Conservation (phyloP, 2,113 vertebrate species). For the Danio rerio region DNA sequence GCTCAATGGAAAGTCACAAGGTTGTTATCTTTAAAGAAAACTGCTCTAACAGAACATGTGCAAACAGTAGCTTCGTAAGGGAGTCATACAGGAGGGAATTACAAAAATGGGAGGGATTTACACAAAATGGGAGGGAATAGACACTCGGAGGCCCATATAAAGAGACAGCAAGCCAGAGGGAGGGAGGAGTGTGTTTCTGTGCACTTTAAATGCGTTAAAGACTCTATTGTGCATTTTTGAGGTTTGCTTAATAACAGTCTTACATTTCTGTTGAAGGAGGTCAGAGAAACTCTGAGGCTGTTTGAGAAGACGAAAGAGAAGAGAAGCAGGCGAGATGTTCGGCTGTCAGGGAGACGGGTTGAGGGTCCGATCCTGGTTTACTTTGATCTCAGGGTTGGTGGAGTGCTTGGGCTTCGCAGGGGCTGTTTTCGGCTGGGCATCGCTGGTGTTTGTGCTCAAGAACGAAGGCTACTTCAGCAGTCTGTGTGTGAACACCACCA, state of each 20-base stretch:
- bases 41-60: background rate
- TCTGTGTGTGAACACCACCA: constrained; percentile 68
- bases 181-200: constrained; percentile 1
- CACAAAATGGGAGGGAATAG: background rate
- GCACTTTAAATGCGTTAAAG: background rate
- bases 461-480: constrained; percentile 79
- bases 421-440: constrained; percentile 88
- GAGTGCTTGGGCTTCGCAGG: constrained; percentile 86
- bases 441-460: constrained; percentile 89
- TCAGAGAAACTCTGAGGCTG: background rate
- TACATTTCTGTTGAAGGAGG: background rate
- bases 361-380: constrained; percentile 71
- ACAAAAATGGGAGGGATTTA: background rate
- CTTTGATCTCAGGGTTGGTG: constrained; percentile 83
- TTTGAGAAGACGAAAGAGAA: background rate
- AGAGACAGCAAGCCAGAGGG: background rate
- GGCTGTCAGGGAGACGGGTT: constrained; percentile 1
- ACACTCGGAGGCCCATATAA: constrained; percentile 12
- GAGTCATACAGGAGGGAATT: constrained; percentile 28
- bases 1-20: background rate
- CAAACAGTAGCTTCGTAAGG: background rate
- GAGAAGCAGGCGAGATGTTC: constrained; percentile 58
- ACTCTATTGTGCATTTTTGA: background rate
- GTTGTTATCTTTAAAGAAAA: background rate
- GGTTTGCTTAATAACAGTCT: background rate